phyloP scores from a whole-genome alignment of 2,113 vertebrate species.

The Benitochromis conjunctus region DNA sequence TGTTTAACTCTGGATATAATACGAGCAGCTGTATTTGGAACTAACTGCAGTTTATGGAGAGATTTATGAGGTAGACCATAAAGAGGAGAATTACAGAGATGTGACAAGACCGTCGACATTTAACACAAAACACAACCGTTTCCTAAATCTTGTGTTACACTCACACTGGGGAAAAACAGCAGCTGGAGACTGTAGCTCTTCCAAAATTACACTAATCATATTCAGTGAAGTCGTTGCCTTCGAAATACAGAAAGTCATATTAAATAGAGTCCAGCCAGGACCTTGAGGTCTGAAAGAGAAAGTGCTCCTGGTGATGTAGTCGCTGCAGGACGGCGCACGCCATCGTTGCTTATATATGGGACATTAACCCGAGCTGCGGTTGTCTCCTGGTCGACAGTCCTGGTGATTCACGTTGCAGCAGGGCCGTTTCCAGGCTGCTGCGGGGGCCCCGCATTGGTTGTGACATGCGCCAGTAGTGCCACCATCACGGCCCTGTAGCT shows the following conservation, averaged over 20 bases:
- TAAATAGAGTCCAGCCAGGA: neutral
- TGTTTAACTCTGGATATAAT: too few relatives aligned
- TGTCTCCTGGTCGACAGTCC: too few relatives aligned
- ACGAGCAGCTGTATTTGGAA: too few relatives aligned
- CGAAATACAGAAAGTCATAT: neutral
- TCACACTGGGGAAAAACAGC: neutral
- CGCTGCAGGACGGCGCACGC: neutral
- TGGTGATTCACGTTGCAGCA: neutral
- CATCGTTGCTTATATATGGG: neutral
- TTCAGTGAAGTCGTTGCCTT: neutral
- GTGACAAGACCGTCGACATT: too few relatives aligned
- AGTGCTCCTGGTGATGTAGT: neutral
- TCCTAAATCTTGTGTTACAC: rapidly evolving
- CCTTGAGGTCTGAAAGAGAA: neutral
- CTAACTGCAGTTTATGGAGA: neutral
- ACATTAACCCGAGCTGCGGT: neutral
- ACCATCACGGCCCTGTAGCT: neutral
- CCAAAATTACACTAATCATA: rapidly evolving
- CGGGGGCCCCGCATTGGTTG: rapidly evolving
- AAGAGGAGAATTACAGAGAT: rapidly evolving
- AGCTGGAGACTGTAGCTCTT: neutral
- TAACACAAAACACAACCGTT: neutral
- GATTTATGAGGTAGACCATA: neutral
- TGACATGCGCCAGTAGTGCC: neutral
- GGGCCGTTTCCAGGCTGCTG: neutral